A percentile compares a stretch with the other conserved stretches of the same genome.
phyloP scores from a whole-genome alignment of 2,797 vertebrate genomes.

The Ptychadena robeensis region DNA sequence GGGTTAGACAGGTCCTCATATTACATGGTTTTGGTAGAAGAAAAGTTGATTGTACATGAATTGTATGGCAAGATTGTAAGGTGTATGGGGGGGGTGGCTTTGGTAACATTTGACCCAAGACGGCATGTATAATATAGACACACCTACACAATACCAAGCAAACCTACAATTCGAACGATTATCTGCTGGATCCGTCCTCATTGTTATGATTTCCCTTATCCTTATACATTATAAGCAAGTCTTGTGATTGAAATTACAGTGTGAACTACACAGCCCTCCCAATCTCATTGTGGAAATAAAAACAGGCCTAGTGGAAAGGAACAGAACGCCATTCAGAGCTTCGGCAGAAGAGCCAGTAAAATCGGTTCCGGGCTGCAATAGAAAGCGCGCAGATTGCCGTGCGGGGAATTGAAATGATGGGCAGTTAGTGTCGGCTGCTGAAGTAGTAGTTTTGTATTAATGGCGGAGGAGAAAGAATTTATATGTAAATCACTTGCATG shows the following conservation, averaged over 20 bases:
- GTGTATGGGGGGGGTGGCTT: too few relatives aligned
- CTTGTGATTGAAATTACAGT: neutral
- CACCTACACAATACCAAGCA: neutral
- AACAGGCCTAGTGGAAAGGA: conserved; percentile 32
- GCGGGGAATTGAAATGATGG: conserved; percentile 60
- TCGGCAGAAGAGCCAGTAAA: conserved; percentile 44
- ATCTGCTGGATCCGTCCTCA: neutral
- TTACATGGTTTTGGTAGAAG: too few relatives aligned
- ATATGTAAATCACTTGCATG: conserved; percentile 61
- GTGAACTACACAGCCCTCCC: conserved; percentile 20
- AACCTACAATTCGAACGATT: neutral
- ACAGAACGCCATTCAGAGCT: conserved; percentile 27
- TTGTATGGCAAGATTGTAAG: too few relatives aligned
- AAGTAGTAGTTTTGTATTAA: conserved; percentile 61
- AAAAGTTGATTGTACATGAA: too few relatives aligned
- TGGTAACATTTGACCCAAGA: neutral
- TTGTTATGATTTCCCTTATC: neutral
- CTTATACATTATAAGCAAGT: conserved; percentile 9
- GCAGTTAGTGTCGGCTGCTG: conserved; percentile 61
- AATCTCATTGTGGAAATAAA: conserved; percentile 55
- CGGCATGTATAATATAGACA: neutral
- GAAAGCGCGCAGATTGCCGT: conserved; percentile 52
- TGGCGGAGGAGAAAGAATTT: conserved; percentile 58
- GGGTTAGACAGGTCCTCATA: too few relatives aligned
- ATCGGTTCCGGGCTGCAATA: conserved; percentile 36